phyloP scores from a whole-genome alignment of 92 coral and sea anemone genomes.

The Actinostola sp. region DNA sequence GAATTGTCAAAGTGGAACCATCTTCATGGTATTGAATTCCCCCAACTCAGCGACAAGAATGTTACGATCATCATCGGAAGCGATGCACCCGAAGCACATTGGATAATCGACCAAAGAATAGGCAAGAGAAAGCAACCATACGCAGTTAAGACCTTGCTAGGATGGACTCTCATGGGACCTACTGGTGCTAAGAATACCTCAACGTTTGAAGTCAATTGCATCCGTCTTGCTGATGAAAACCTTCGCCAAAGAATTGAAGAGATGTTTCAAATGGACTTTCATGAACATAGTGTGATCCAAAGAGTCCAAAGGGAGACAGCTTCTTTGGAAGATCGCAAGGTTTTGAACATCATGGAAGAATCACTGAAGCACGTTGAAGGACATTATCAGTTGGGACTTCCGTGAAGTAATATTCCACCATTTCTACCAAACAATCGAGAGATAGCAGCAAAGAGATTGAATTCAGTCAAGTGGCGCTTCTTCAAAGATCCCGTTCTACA shows the following conservation, averaged over 20 bases:
- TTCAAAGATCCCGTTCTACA: conserved; percentile 34
- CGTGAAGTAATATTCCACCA: conserved; percentile 31
- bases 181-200: too few species aligned
- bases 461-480: conserved; percentile 25
- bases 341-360: conserved; percentile 32
- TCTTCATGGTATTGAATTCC: conserved; percentile 42
- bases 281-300: too few species aligned
- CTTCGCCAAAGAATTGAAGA: too few species aligned
- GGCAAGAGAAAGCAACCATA: conserved; percentile 22
- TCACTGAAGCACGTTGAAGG: conserved; percentile 35
- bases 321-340: conserved; percentile 46
- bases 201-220: too few species aligned
- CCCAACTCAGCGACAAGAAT: conserved; percentile 40
- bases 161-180: conserved; percentile 49
- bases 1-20: conserved; percentile 9
- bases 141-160: conserved; percentile 13
- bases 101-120: conserved; percentile 16
- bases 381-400: conserved; percentile 43
- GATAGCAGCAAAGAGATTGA: conserved; percentile 39
- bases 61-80: conserved; percentile 46
- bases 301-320: conserved; percentile 36
- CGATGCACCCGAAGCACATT: conserved; percentile 51
- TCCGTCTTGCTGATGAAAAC: too few species aligned
- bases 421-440: conserved; percentile 29
- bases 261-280: too few species aligned